phyloP scores from a whole-genome alignment of 2,797 vertebrate species.

The Ctenopoma kingsleyae region DNA sequence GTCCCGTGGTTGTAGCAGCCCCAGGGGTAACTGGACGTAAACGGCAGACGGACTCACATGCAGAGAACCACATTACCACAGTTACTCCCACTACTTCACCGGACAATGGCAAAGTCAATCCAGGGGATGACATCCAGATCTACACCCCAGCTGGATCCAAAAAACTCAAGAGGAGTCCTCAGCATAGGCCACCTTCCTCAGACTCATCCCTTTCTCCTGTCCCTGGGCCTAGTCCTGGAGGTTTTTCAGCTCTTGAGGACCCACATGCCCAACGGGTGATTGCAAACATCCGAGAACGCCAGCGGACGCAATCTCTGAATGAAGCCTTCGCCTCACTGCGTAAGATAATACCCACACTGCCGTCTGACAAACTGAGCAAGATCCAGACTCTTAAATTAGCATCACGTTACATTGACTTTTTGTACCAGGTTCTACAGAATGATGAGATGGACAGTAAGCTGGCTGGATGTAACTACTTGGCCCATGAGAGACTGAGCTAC shows the following conservation, averaged over 20 bases:
- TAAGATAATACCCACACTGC: conserved; percentile 93
- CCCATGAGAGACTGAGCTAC: conserved; percentile 93
- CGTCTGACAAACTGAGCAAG: conserved; percentile 95
- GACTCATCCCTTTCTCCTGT: conserved; percentile 71
- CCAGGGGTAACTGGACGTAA: conserved; percentile 79
- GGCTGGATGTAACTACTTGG: conserved; percentile 91
- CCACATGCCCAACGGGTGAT: conserved; percentile 89
- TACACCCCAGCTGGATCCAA: conserved; percentile 74
- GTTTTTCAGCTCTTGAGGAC: conserved; percentile 83
- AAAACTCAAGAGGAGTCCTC: conserved; percentile 85
- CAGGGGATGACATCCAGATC: conserved; percentile 53
- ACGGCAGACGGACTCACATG: conserved; percentile 72
- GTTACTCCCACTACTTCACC: conserved; percentile 31
- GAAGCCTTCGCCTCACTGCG: conserved; percentile 92
- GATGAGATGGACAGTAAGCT: conserved; percentile 91
- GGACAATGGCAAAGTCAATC: conserved; percentile 41
- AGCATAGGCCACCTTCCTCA: conserved; percentile 65
- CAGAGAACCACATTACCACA: conserved; percentile 47
- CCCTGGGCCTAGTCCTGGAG: conserved; percentile 66
- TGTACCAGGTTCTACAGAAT: conserved; percentile 93
- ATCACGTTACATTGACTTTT: conserved; percentile 93
- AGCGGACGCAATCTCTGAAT: conserved; percentile 92
- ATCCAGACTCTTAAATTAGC: conserved; percentile 95
- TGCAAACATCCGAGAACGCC: conserved; percentile 92
- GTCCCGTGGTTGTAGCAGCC: conserved; percentile 78